phyloP scores from a whole-genome alignment of 2,113 vertebrate species.

The Proteles cristata region DNA sequence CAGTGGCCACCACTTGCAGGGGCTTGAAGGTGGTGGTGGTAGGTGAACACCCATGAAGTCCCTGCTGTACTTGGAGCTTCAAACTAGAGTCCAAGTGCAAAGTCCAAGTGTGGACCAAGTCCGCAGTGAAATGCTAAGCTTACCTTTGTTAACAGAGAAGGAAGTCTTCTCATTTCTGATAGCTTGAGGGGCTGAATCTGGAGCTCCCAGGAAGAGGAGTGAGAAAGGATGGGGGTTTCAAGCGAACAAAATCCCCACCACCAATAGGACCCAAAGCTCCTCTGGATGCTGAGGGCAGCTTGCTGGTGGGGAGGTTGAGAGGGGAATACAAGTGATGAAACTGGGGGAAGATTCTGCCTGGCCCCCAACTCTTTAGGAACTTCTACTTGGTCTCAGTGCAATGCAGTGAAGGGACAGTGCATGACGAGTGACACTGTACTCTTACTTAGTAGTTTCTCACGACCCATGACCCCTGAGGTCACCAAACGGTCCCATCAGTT shows the following conservation, averaged over 20 bases:
- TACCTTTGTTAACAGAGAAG: constrained; percentile 15
- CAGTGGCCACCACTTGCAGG: neutral
- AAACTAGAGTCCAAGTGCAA: neutral
- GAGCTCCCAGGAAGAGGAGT: neutral
- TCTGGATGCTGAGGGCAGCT: neutral
- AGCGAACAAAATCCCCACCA: neutral
- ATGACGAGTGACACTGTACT: neutral
- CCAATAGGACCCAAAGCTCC: neutral
- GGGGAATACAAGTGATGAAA: neutral
- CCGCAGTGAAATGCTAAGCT: neutral
- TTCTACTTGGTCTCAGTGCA: neutral
- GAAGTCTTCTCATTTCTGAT: neutral
- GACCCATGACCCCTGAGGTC: neutral
- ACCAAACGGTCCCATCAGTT: neutral
- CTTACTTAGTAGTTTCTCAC: neutral
- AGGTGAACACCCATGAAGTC: neutral
- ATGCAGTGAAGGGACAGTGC: neutral
- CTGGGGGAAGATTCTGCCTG: neutral
- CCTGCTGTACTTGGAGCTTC: neutral
- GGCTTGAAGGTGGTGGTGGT: neutral
- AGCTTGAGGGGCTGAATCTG: neutral
- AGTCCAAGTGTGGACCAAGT: neutral
- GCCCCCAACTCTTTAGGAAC: neutral
- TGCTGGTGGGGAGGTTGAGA: accelerated
- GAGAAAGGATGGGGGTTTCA: neutral